These are phyloP conservation scores for Heterohyrax brucei DNA, from an alignment of 2,797 vertebrate species.

Conservation along the genomic window DNA sequence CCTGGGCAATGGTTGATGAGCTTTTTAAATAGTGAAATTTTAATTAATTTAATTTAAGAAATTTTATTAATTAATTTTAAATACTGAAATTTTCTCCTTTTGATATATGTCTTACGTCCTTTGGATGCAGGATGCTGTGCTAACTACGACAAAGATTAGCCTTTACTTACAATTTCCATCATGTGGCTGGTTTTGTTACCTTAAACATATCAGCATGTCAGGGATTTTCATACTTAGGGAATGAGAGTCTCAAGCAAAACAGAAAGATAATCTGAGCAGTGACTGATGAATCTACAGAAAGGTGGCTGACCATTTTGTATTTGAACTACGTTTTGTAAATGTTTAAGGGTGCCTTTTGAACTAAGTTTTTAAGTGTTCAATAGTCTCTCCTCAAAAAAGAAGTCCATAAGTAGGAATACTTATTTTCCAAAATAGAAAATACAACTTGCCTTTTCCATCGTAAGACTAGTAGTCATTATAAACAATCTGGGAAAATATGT, in stretches of 20 bases:
- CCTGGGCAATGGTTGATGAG: not conserved
- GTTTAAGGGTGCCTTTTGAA: not conserved
- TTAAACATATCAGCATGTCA: not conserved
- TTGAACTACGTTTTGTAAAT: slow-evolving; percentile 34
- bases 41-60: too few species aligned
- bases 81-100: not conserved
- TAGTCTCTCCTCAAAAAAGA: not conserved
- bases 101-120: not conserved
- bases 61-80: too few species aligned
- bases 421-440: not conserved
- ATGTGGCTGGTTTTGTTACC: not conserved
- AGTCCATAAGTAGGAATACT: not conserved
- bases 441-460: not conserved
- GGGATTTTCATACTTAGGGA: slow-evolving; percentile 42
- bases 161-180: not conserved
- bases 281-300: slow-evolving; percentile 1
- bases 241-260: not conserved
- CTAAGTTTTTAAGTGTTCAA: not conserved
- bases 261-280: not conserved
- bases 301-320: not conserved
- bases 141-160: not conserved
- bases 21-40: not conserved
- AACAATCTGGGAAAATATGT: not conserved
- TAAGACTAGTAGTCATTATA: not conserved
- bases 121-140: not conserved